Conservation (phyloP, 35 echinoderm and acorn worm species). For the Patiria miniata region DNA sequence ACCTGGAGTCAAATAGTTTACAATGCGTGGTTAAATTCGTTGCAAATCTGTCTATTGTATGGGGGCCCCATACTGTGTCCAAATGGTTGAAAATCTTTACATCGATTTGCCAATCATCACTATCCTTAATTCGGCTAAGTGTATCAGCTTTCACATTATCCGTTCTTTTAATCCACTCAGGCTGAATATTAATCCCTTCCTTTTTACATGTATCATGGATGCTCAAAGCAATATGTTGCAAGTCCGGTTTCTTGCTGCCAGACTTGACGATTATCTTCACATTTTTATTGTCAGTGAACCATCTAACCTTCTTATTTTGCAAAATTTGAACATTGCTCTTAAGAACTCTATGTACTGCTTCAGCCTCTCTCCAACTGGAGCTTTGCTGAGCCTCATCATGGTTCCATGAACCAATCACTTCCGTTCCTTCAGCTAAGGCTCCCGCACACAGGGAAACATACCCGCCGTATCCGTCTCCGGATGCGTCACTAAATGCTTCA, state of each 20-base stretch:
- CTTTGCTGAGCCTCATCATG: constrained; percentile 35
- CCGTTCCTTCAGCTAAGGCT: not conserved
- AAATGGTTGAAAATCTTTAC: not conserved
- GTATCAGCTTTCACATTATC: constrained; percentile 33
- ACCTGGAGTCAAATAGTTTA: constrained; percentile 29
- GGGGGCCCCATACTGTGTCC: constrained; percentile 42
- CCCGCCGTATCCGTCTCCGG: too few relatives aligned
- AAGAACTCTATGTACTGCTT: constrained; percentile 20
- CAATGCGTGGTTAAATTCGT: constrained; percentile 28
- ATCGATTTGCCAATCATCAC: constrained; percentile 40
- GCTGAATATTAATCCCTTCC: not conserved
- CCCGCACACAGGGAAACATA: too few relatives aligned
- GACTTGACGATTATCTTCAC: constrained; percentile 36
- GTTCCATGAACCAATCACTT: constrained; percentile 8
- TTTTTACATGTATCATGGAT: constrained; percentile 8
- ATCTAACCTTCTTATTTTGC: constrained; percentile 12
- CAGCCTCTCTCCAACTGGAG: constrained; percentile 59
- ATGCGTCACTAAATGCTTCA: too few relatives aligned
- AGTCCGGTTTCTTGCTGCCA: constrained; percentile 6
- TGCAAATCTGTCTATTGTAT: constrained; percentile 48
- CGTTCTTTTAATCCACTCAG: constrained; percentile 42
- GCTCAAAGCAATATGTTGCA: constrained; percentile 26
- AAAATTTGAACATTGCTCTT: not conserved
- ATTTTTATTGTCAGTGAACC: constrained; percentile 54
- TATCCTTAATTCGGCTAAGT: constrained; percentile 25